Evolutionary conservation across 2,888 invertebrate species (phyloP).

Genomic region (Synanthedon myopaeformis): DNA sequence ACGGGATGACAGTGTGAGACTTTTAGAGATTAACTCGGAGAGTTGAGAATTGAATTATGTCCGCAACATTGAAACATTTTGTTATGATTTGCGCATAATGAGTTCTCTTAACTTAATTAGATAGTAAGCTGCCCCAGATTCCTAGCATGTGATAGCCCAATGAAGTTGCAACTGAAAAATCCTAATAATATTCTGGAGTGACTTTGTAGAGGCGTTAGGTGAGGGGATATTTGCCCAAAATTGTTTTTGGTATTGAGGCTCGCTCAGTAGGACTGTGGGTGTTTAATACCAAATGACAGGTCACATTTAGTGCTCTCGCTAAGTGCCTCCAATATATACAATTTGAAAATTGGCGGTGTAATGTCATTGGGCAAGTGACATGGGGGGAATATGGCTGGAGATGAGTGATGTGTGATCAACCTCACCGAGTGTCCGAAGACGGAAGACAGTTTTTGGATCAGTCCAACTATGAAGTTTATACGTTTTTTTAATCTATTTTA

Average conservation of each 20-base stretch:
- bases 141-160: constrained; percentile 40
- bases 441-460: neutral
- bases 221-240: too few relatives aligned
- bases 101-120: constrained; percentile 61
- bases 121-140: constrained; percentile 44
- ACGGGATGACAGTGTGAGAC: constrained; percentile 7
- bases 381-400: constrained; percentile 38
- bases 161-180: constrained; percentile 34
- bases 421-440: constrained; percentile 9
- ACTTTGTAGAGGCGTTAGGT: too few relatives aligned
- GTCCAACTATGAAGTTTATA: too few relatives aligned
- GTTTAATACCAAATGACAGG: too few relatives aligned
- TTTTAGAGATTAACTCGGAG: constrained; percentile 41
- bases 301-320: too few relatives aligned
- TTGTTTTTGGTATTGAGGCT: too few relatives aligned
- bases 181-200: neutral
- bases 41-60: constrained; percentile 52
- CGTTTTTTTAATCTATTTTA: too few relatives aligned
- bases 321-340: too few relatives aligned
- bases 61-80: constrained; percentile 30
- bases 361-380: constrained; percentile 42
- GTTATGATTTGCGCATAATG: constrained; percentile 50
- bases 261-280: too few relatives aligned
- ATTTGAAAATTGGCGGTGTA: constrained; percentile 23
- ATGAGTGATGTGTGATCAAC: constrained; percentile 40